Percentiles rank a stretch among this genome's conserved stretches.
phyloP scores from a whole-genome alignment of 2,113 vertebrate species.

The Neodon shergylaensis region DNA sequence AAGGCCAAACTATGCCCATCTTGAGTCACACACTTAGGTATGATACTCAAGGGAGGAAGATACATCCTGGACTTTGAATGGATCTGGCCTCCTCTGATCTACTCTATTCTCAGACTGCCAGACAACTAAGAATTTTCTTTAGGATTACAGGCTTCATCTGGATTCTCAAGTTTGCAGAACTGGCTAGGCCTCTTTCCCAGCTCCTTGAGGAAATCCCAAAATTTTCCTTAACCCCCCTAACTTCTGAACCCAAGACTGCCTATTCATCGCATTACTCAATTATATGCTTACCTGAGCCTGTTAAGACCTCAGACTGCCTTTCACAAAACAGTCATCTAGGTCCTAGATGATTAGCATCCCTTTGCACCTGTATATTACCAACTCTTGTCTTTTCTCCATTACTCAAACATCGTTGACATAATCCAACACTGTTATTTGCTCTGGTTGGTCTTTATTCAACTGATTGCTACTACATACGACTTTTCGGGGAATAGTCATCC shows the following conservation, averaged over 20 bases:
- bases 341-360: neutral
- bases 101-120: neutral
- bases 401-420: neutral
- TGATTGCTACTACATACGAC: no score
- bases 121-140: neutral
- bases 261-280: neutral
- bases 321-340: neutral
- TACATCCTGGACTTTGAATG: neutral
- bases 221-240: neutral
- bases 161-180: neutral
- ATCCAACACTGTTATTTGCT: no score
- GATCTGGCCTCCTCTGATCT: neutral
- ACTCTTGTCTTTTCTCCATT: neutral
- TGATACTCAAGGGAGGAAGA: neutral
- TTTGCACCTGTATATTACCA: neutral
- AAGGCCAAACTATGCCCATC: neutral
- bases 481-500: no score
- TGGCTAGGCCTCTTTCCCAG: neutral
- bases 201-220: neutral
- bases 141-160: neutral
- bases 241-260: neutral
- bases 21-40: neutral
- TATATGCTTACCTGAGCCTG: neutral
- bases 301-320: neutral
- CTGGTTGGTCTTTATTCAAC: no score